Base-by-base conservation (phyloP, 1,140 invertebrate species). In the Ruditapes philippinarum region DNA sequence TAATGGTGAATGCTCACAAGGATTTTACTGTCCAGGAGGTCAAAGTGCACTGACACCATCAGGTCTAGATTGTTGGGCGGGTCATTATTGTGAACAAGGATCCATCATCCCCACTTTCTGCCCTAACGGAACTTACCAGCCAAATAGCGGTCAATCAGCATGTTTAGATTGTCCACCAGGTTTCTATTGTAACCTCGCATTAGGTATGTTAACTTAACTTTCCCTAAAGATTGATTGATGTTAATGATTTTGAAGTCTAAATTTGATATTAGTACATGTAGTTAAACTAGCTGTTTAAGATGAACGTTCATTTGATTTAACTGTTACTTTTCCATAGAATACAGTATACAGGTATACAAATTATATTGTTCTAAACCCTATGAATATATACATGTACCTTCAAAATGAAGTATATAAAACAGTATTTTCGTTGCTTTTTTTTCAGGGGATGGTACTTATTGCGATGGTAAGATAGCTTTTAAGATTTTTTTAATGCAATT, bases 1-100 rank as follows among this genome's bases (percentile, higher is more conserved):
- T 54, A 92, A 89, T 65, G 94, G 89, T 3, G 70, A 90, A 9
- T 95, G 95, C 91, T 60, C 89, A 12, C 78, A 93, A 33, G 95
- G 95, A 31, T 95, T 94, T 88, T 95, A 94, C 89, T 95, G 95
- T 74, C 94, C 95, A n/a, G 93, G 92, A 17, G 94, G 95, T 79
- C 94, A 94, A 87, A 88, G 90, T 65, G 90, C 92, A 17, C 60
- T 88, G n/a, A 94, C 93, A 14, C 95, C 95, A 1, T n/a, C 82
- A 0, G 90, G 90, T n/a, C 89, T 92, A 4, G 79, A 92, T 11
- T 95, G 95, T 73, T 94, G 90, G 89, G 84, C 68, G 28, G 95
- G 94, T 45, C 93, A 94, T 80, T 95, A 86, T 88, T 95, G 94
- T 91, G 38, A 85, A 14, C 65, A 89, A 74, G 95, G 94, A 14